These are phyloP conservation scores for Gnathochromis pfefferi DNA, from an alignment of 2,113 vertebrate genomes.

Conservation along the genomic window DNA sequence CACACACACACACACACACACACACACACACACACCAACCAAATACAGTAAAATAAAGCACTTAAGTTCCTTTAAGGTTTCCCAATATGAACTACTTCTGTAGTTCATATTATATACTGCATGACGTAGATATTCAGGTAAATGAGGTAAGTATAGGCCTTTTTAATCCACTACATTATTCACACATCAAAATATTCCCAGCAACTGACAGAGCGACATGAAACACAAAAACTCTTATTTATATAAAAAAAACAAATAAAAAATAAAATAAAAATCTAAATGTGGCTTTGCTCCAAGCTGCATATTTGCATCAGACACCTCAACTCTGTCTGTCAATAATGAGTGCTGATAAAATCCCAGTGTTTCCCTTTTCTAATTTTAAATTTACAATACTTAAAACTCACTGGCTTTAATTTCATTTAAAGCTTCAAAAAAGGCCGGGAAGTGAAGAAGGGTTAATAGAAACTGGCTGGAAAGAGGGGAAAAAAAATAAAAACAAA, in stretches of 20 bases:
- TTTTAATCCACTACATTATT: background rate
- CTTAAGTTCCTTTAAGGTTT: background rate
- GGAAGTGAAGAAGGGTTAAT: background rate
- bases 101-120: background rate
- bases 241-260: background rate
- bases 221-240: background rate
- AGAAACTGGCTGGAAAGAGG: background rate
- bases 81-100: background rate
- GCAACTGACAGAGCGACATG: background rate
- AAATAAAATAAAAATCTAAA: background rate
- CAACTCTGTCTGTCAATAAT: background rate
- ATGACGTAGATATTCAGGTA: background rate
- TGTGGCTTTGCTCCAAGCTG: background rate
- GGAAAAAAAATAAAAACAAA: accelerated
- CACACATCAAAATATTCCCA: background rate
- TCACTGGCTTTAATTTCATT: background rate
- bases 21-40: background rate
- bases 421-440: background rate
- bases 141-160: background rate
- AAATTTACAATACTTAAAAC: background rate
- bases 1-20: accelerated
- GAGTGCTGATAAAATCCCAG: background rate
- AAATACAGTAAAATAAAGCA: background rate
- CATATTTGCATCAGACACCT: background rate
- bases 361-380: background rate